Evolutionary conservation across 2,113 vertebrate genomes (phyloP).

Genomic region (Pteropus alecto): DNA sequence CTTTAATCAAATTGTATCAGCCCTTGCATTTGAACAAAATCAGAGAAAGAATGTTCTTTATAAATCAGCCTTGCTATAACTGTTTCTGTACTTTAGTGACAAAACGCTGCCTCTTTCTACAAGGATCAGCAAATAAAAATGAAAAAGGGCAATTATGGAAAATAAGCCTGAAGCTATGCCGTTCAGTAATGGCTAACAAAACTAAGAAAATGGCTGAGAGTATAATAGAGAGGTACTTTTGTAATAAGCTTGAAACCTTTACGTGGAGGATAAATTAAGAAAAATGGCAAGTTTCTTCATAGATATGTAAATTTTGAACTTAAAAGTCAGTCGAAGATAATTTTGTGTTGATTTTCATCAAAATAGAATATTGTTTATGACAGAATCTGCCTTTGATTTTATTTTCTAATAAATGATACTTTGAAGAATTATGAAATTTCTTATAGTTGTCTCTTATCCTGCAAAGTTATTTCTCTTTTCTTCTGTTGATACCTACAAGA

Average conservation of each 20-base stretch:
- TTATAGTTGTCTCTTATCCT: not conserved
- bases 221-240: not conserved
- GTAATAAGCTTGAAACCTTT: not conserved
- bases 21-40: conserved; percentile 57
- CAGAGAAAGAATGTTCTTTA: not conserved
- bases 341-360: not conserved
- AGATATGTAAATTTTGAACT: not conserved
- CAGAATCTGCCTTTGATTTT: not conserved
- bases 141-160: not conserved
- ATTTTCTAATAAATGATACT: not conserved
- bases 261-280: not conserved
- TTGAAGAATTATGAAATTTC: not conserved
- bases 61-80: not conserved
- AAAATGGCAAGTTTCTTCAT: not conserved
- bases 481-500: not conserved
- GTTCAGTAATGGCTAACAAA: not conserved
- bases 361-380: not conserved
- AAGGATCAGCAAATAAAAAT: not conserved
- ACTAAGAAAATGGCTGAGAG: not conserved
- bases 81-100: not conserved
- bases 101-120: not conserved
- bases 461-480: not conserved
- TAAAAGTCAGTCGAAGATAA: not conserved
- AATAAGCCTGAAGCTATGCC: not conserved
- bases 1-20: conserved; percentile 73